A percentile compares a stretch with the other conserved stretches of the same genome.
phyloP scores from a whole-genome alignment of 92 coral and sea anemone species.

The Porites divaricata region DNA sequence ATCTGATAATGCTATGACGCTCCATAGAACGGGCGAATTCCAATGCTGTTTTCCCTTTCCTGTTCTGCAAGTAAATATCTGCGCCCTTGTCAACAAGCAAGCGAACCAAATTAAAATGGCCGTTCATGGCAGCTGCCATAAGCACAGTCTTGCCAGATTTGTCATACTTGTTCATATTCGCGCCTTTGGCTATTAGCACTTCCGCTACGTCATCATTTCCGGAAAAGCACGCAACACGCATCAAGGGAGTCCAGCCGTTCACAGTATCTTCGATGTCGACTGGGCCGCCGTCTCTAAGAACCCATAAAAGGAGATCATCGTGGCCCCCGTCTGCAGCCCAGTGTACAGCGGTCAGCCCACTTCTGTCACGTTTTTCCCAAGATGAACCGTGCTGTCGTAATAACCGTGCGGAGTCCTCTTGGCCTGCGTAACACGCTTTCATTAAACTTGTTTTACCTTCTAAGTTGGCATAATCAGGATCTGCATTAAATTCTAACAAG shows the following conservation, averaged over 20 bases:
- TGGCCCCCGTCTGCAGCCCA: conserved; percentile 99
- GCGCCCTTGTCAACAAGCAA: conserved; percentile 96
- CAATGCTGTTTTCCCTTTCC: conserved; percentile 94
- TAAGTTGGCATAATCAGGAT: conserved; percentile 76
- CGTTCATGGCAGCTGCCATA: conserved; percentile 98
- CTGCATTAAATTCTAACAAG: conserved; percentile 89
- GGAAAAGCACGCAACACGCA: conserved; percentile 94
- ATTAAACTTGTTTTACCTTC: conserved; percentile 90
- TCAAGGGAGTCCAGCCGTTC: conserved; percentile 95
- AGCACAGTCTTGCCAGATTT: conserved; percentile 93
- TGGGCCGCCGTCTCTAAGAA: conserved; percentile 78
- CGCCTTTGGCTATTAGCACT: conserved; percentile 84
- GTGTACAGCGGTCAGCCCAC: conserved; percentile 97
- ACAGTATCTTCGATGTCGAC: conserved; percentile 81
- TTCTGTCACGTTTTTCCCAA: conserved; percentile 91
- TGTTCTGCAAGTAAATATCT: conserved; percentile 82
- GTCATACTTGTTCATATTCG: conserved; percentile 86
- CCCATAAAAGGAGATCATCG: conserved; percentile 88
- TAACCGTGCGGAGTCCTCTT: conserved; percentile 80
- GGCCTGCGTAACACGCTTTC: conserved; percentile 93
- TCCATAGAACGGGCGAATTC: conserved; percentile 96
- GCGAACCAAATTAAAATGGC: conserved; percentile 91
- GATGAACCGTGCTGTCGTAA: conserved; percentile 81
- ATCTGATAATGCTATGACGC: conserved; percentile 85
- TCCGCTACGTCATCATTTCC: conserved; percentile 93